Base-by-base conservation (phyloP, 2,888 invertebrate genomes). In the Trichopoda pennipes region DNA sequence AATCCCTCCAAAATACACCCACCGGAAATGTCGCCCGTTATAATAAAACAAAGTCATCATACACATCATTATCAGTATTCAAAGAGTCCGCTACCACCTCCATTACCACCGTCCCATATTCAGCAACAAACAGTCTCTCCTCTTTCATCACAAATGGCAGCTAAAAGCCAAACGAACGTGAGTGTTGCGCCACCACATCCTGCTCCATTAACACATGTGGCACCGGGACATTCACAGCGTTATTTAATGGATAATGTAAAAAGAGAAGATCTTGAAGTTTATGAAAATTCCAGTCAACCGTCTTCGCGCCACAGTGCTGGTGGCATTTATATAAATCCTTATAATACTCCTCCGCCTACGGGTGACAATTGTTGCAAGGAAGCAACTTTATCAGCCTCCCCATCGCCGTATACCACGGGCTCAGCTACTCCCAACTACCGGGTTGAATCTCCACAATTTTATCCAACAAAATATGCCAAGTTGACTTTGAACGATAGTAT, bases 261-360 rank as follows among this genome's bases (percentile, higher is more conserved):
- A 69, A 77, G 83, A 58, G 84, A 85, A 77, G 84, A 81, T 68
- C 63, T 84, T 38, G 80, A 82, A 61, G 56, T 75, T 3, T 83
- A 80, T 75, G 80, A 84, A 63, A 73, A n/a, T 80, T 44, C 82
- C 10, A 70, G 56, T 42, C 84, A 60, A 32, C 42, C 69, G 12
- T 23, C 76, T 35, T 12, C 61, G 12, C 78, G 78, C 16, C 78
- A 47, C 17, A 80, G 84, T 8, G 78, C 81, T 6, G 85, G 86
- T 49, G 86, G 86, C 35, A 84, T 89, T 4, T 89, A 89, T 80
- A 85, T 87, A 55, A 89, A 89, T 85, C 89, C 89, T 2, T 89
- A 88, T 63, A 88, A 86, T 79, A 81, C 86, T 35, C 83, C 85
- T 23, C 83, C 84, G 12, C 84, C 85, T 16, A 78, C 84, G 1